Base-by-base conservation (phyloP, 2,113 vertebrate genomes). In the Dromas ardeola region DNA sequence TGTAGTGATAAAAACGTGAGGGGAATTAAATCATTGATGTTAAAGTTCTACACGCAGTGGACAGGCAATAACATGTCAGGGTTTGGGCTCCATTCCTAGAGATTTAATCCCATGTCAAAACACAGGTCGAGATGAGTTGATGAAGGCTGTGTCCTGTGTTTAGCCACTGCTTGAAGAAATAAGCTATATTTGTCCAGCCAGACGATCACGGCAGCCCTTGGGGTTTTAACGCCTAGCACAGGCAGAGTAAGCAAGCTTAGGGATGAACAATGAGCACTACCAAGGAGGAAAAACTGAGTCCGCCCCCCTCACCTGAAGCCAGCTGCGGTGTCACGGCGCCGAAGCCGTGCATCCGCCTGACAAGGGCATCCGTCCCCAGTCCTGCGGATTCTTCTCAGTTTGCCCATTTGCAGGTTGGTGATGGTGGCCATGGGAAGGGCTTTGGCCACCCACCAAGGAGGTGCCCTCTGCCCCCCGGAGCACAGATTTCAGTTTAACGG, bases 301-400 rank as follows among this genome's bases (percentile, higher is more conserved):
- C 22, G n/a, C n/a, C 30, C 22, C 40, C n/a, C 30, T 9, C 6
- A 7, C 26, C 40, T 38, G 67, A 59, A 40, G 15, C 45, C 8
- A 14, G 22, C 22, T 7, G 1, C 4, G 2, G 12, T 2, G 15
- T 20, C 21, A 49, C 22, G 47, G 47, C 11, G 19, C 47, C 5
- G 21, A 49, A 49, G 47, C 21, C 21, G 11, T 49, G 47, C 47
- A 49, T 49, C 47, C 47, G 22, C 47, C 47, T 49, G 58, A 18
- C 13, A 1, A 42, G 6, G 11, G 49, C 45, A 26, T 27, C 40
- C n/a, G 18, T 19, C 61, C 21, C 30, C 50, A 6, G 19, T 5
- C 23, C 18, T 1, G 0, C 2, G 6, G 30, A 17, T 42, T 49
- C 10, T 20, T n/a, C 26, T 42, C 11, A 1, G 3, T 61, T 47